A percentile compares a stretch with the other conserved stretches of the same genome.
These are phyloP conservation scores for Athene noctua DNA, from an alignment of 2,113 vertebrate species.

Conservation along the genomic window DNA sequence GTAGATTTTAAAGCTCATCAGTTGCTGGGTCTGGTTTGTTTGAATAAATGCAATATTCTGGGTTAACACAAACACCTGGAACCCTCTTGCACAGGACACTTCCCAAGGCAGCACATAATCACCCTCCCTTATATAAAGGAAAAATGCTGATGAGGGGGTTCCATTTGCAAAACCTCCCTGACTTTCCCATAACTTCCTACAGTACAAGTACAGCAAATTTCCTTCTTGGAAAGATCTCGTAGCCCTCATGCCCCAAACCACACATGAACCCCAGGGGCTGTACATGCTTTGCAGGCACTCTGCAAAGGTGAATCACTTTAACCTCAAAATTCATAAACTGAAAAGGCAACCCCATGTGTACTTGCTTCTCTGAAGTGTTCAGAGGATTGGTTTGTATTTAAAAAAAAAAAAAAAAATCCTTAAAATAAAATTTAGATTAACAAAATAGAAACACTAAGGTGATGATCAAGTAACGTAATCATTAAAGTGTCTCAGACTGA, in stretches of 20 bases:
- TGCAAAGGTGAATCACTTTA: background rate
- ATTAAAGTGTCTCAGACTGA: constrained; percentile 10
- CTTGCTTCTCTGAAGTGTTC: background rate
- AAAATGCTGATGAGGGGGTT: background rate
- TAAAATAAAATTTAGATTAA: background rate
- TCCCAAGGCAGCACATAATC: background rate
- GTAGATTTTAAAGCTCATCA: constrained; percentile 45
- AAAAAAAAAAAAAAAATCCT: background rate
- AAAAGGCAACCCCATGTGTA: background rate
- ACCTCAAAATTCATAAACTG: background rate
- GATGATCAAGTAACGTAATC: constrained; percentile 35
- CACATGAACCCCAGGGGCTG: fast-evolving
- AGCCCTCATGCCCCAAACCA: background rate
- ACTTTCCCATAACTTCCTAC: constrained; percentile 40
- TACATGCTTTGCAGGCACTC: background rate
- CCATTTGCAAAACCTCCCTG: constrained; percentile 18
- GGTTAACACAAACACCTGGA: constrained; percentile 3
- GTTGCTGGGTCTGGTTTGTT: background rate
- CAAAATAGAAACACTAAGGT: constrained; percentile 33
- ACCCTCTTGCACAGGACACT: background rate
- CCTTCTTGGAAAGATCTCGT: background rate
- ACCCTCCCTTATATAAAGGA: background rate
- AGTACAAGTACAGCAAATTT: background rate
- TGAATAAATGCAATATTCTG: constrained; percentile 37
- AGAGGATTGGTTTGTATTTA: background rate